Evolutionary conservation across 1,140 invertebrate species (phyloP), one percentile per base, ranked within the genome.

Genomic region (Eupristina koningsbergeri): DNA sequence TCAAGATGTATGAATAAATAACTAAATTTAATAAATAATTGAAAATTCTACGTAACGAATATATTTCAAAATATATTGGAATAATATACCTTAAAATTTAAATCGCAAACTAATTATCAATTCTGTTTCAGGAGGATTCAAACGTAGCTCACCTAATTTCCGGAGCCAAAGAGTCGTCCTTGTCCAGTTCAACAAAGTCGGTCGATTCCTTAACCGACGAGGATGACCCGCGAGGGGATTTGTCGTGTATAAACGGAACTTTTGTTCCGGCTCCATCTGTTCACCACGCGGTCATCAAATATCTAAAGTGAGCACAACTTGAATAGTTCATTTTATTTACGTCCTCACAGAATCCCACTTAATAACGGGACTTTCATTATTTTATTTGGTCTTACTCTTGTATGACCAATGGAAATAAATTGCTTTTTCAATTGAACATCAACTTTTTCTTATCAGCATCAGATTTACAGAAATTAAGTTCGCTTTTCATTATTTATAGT

Each of bases 211-310:
- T 61, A 31, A 50, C 47, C 19, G 80, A 86, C 47, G 83, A 85
- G 9, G 86, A 87, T 64, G 81, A 81, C 36, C 82, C 84, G 64
- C 87, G 85, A 63, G 92, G 91, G 29, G 92, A 92, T 85, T 86
- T 92, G 85, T 91, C 92, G 41, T 93, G 92, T 86, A 91, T 92
- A 87, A 90, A 90, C 84, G 92, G 92, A n/a, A 91, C 90, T 45
- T 92, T 93, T 85, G 80, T 91, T 53, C 92, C 92, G 9, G 92
- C 92, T 0, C 92, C 92, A 77, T 85, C 89, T 58, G 86, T 89
- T 45, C 88, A 86, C 26, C 89, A 92, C 84, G 90, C 91, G n/a
- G 85, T 92, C 86, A 92, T 92, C 87, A 93, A 92, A 92, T 93
- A 93, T 89, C 89, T 92, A 85, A 91, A 92, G 92, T 92, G 88